Evolutionary conservation across 1,140 invertebrate genomes (phyloP).

Genomic region (Cotesia typhae): DNA sequence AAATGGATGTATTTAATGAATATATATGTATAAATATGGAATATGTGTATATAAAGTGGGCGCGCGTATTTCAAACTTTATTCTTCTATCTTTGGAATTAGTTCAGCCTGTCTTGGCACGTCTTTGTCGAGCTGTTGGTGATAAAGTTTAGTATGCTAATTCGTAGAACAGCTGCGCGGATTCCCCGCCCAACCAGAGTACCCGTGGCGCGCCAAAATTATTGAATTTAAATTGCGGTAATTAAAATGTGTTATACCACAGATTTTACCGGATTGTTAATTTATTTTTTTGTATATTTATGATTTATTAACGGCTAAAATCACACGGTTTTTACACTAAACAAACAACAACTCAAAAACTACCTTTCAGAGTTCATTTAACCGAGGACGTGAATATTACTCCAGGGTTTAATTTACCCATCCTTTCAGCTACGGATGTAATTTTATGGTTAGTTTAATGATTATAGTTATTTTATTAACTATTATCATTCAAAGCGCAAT

Average conservation of each 20-base stretch:
- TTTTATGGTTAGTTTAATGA: no score
- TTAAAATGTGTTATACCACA: slow-evolving; percentile 58
- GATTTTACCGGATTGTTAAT: slow-evolving; percentile 46
- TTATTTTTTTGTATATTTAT: slow-evolving; percentile 40
- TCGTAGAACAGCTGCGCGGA: slow-evolving; percentile 63
- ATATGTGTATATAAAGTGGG: no score
- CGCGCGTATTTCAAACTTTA: slow-evolving; percentile 59
- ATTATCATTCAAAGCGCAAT: no score
- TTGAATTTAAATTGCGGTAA: slow-evolving; percentile 68
- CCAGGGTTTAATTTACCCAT: no score
- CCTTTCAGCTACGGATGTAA: no score
- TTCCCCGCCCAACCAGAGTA: slow-evolving; percentile 58
- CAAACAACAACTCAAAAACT: no score
- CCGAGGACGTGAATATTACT: no score
- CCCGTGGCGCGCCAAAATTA: slow-evolving; percentile 56
- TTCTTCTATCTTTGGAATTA: slow-evolving; percentile 65
- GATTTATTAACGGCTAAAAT: neutral
- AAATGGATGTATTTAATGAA: no score
- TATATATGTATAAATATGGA: no score
- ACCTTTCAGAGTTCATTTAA: no score
- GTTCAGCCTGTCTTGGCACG: slow-evolving; percentile 65
- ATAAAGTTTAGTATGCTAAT: slow-evolving; percentile 68
- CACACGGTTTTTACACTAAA: no score
- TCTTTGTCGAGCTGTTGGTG: slow-evolving; percentile 67
- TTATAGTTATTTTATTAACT: no score